Base-by-base conservation (phyloP, 2,888 invertebrate species). In the Heliconius cydno region DNA sequence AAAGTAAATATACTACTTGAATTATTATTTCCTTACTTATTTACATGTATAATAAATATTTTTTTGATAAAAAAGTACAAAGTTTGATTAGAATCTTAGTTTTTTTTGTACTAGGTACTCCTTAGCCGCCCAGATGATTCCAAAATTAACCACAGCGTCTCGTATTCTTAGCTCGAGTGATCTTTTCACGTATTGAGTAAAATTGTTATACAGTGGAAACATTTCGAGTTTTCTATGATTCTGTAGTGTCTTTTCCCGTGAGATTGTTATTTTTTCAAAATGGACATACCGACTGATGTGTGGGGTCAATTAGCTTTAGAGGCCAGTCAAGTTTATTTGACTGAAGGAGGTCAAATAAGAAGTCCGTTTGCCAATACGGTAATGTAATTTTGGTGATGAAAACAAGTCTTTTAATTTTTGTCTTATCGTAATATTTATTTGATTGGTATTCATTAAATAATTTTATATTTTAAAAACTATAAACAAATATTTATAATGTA, bases 271-370 rank as follows among this genome's bases (percentile, higher is more conserved):
- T 60, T 63, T 66, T 28, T 28, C 22, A 81, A 81, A 79, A 97
- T 97, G 97, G 97, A 97, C 96, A 94, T 97, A 85, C 95, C 96
- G 73, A 96, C 97, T 78, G 97, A 98, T 95, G 97, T 98, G 87
- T 98, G 98, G 98, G 98, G 98, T 75, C 98, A 98, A 92, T 95
- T 98, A 87, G 98, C 98, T 82, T 95, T 98, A 81, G 98, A 98
- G 92, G 97, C 98, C 78, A 97, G 97, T 86, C 98, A 98, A 93
- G 97, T 98, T 84, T 98, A 98, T 92, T 95, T 98, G 84, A 96
- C 97, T 66, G 98, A 98, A 92, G 97, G 97, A 83, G 97, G 97
- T 80, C 96, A 96, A 85, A 94, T 97, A 86, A 96, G 97, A 89
- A 98, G 98, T 91, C 98, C 97, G 82, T 98, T 98, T 90, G 97